These are phyloP conservation scores for Mesocentrotus franciscanus DNA, from an alignment of 53 echinoderm and acorn worm genomes.

Conservation along the genomic window DNA sequence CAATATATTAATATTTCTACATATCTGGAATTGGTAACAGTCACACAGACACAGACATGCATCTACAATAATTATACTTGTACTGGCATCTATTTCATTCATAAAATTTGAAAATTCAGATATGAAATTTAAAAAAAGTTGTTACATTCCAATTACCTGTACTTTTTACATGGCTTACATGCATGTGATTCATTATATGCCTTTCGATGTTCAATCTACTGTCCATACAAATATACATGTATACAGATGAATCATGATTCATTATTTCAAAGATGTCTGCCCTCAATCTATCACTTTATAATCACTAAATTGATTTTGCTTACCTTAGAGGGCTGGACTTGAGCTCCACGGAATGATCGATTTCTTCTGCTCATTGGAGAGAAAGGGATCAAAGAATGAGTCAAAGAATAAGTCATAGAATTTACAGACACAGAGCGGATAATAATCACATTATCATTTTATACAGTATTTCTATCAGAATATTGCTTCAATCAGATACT, in stretches of 20 bases:
- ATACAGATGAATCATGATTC: neutral
- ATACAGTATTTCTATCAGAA: neutral
- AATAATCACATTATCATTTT: neutral
- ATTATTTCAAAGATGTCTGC: neutral
- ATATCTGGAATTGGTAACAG: too few species aligned
- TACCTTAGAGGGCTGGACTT: constrained; percentile 84
- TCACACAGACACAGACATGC: too few species aligned
- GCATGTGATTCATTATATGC: neutral
- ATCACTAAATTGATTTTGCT: constrained; percentile 1
- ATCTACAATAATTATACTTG: too few species aligned
- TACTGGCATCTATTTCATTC: neutral
- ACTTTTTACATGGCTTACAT: neutral
- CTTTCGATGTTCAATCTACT: neutral
- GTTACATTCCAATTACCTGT: too few species aligned
- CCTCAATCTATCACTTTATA: neutral
- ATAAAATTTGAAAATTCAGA: neutral
- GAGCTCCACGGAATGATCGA: constrained; percentile 89
- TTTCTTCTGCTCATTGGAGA: constrained; percentile 75
- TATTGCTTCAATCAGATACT: neutral
- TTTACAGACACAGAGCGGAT: neutral
- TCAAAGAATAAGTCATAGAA: neutral
- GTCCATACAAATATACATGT: neutral
- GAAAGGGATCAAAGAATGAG: constrained; percentile 1
- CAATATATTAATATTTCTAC: too few species aligned
- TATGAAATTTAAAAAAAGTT: neutral